Conservation (phyloP, 2,888 invertebrate species). For the Allacma fusca region DNA sequence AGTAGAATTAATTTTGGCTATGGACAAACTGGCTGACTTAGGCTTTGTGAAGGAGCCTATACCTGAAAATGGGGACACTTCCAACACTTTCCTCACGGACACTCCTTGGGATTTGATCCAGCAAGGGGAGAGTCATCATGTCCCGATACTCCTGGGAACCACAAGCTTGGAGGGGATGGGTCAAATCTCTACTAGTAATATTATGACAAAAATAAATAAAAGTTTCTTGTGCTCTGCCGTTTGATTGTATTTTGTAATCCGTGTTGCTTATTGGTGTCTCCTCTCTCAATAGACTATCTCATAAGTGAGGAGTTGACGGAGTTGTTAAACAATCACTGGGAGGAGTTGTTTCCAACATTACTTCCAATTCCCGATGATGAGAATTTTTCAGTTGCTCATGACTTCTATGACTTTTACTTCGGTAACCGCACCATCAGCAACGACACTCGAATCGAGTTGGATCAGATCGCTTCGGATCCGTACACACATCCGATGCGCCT, state of each 20-base stretch:
- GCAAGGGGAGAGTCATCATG: conserved; percentile 5
- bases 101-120: neutral
- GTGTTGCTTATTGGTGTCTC: too few relatives aligned
- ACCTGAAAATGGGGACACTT: neutral
- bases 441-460: conserved; percentile 27
- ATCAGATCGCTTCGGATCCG: conserved; percentile 11
- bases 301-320: neutral
- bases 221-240: too few relatives aligned
- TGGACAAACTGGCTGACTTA: too few relatives aligned
- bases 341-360: neutral
- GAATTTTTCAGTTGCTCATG: neutral
- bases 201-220: too few relatives aligned
- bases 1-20: too few relatives aligned
- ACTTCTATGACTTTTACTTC: conserved; percentile 33
- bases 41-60: neutral
- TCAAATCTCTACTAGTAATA: too few relatives aligned
- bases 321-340: neutral
- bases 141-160: neutral
- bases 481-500: neutral
- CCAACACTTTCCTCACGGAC: neutral
- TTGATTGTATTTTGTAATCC: too few relatives aligned
- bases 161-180: neutral
- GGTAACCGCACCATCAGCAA: conserved; percentile 18
- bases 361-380: conserved; percentile 11
- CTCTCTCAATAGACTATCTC: neutral